A percentile compares a stretch with the other conserved stretches of the same genome.
Conservation (phyloP, 1,140 invertebrate species). For the Hypsibius dujardini region DNA sequence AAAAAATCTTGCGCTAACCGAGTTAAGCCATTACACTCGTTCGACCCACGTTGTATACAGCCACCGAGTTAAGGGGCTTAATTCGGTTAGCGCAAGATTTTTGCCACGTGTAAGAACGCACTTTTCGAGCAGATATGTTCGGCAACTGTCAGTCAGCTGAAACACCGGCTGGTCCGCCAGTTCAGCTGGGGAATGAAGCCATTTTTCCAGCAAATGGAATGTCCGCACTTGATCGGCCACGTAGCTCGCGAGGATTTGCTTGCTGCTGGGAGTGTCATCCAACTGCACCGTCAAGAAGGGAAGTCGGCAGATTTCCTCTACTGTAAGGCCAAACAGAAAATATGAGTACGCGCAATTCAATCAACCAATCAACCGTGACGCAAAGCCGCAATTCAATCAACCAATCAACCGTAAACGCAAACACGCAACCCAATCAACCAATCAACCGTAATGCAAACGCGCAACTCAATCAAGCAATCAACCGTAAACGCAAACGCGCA, state of each 20-base stretch:
- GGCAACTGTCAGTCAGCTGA: background rate
- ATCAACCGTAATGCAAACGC: background rate
- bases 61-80: too few species aligned
- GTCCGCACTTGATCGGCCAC: background rate
- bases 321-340: background rate
- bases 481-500: background rate
- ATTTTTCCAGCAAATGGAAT: conserved; percentile 15
- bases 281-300: background rate
- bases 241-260: background rate
- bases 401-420: too few species aligned
- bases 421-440: too few species aligned
- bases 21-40: too few species aligned
- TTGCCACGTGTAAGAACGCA: background rate
- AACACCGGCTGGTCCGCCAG: conserved; percentile 2
- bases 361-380: background rate
- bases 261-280: background rate
- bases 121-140: background rate
- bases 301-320: background rate
- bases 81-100: background rate
- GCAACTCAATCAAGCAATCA: background rate
- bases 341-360: background rate
- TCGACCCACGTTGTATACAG: too few species aligned
- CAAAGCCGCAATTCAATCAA: background rate
- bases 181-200: background rate
- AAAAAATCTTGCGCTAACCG: too few species aligned